phyloP scores from a whole-genome alignment of 2,888 invertebrate genomes.

The Parapristionchus giblindavisi region DNA sequence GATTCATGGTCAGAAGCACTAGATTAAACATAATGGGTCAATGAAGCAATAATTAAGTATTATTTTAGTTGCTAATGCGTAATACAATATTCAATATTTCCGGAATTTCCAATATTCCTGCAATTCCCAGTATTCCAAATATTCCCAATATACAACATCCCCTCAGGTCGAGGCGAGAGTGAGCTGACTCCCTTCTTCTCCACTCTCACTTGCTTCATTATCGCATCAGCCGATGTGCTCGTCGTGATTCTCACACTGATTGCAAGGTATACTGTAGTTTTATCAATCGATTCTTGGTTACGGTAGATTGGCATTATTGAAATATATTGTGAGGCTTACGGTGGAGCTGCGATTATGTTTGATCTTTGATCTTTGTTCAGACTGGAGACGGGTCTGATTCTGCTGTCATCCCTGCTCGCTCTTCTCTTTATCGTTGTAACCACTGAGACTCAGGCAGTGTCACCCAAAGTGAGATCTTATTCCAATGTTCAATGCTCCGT shows the following conservation, averaged over 20 bases:
- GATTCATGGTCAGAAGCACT: too few relatives aligned
- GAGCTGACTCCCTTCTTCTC: slow-evolving; percentile 26
- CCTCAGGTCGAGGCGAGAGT: slow-evolving; percentile 27
- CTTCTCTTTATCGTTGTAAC: slow-evolving; percentile 6
- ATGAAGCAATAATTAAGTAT: too few relatives aligned
- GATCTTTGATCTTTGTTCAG: not conserved
- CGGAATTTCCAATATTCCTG: too few relatives aligned
- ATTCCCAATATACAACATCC: not conserved
- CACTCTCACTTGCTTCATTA: slow-evolving; percentile 3
- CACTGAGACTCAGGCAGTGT: slow-evolving; percentile 9
- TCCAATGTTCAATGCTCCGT: too few relatives aligned
- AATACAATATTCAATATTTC: too few relatives aligned
- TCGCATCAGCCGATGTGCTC: slow-evolving; percentile 17
- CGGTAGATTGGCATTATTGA: not conserved
- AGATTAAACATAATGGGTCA: too few relatives aligned
- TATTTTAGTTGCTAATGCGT: too few relatives aligned
- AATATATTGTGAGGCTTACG: too few relatives aligned
- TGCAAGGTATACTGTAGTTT: slow-evolving; percentile 9
- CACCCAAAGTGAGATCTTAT: slow-evolving; percentile 13
- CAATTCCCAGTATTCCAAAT: too few relatives aligned
- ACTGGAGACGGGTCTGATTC: slow-evolving; percentile 32
- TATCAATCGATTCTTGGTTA: not conserved
- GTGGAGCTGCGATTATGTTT: too few relatives aligned
- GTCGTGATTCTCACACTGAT: slow-evolving; percentile 9
- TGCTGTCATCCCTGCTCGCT: slow-evolving; percentile 8